These are phyloP conservation scores for Microplitis deprimator DNA, from an alignment of 2,888 invertebrate species.

Conservation along the genomic window DNA sequence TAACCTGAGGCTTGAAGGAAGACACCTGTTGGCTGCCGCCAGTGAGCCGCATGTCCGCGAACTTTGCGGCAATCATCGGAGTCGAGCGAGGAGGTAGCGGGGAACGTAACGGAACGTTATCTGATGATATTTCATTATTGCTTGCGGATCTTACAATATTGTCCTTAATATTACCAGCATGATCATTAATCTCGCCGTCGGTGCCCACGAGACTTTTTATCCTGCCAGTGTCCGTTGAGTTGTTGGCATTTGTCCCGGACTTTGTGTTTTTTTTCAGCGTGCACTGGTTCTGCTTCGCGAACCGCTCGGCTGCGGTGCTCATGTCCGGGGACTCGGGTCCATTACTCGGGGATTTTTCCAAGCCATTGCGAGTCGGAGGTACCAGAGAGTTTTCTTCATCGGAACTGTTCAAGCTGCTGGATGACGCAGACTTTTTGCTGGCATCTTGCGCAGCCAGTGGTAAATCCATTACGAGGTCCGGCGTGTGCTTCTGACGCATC, in stretches of 20 bases:
- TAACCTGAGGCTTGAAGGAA: slow-evolving; percentile 81
- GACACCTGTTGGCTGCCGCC: slow-evolving; percentile 73
- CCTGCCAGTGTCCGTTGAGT: slow-evolving; percentile 54
- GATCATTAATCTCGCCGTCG: slow-evolving; percentile 47
- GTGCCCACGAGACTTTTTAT: slow-evolving; percentile 54
- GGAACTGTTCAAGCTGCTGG: slow-evolving; percentile 68
- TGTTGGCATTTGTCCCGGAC: slow-evolving; percentile 44
- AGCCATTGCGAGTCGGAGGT: slow-evolving; percentile 60
- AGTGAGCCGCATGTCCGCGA: slow-evolving; percentile 77
- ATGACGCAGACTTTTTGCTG: slow-evolving; percentile 64
- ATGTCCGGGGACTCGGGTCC: slow-evolving; percentile 77
- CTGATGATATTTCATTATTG: slow-evolving; percentile 63
- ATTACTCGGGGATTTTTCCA: slow-evolving; percentile 66
- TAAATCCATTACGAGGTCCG: slow-evolving; percentile 88
- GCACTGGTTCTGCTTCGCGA: slow-evolving; percentile 85
- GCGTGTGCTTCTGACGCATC: slow-evolving; percentile 76
- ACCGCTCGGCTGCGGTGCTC: slow-evolving; percentile 83
- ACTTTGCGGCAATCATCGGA: slow-evolving; percentile 77
- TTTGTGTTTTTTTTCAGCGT: slow-evolving; percentile 82
- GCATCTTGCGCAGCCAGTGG: slow-evolving; percentile 74
- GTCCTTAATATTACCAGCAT: slow-evolving; percentile 52
- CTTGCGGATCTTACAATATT: slow-evolving; percentile 63
- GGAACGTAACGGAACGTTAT: slow-evolving; percentile 64
- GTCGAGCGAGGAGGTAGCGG: slow-evolving; percentile 77
- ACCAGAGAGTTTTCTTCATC: slow-evolving; percentile 63